phyloP scores from a whole-genome alignment of 1,140 invertebrate genomes.

The Trichonephila inaurata region DNA sequence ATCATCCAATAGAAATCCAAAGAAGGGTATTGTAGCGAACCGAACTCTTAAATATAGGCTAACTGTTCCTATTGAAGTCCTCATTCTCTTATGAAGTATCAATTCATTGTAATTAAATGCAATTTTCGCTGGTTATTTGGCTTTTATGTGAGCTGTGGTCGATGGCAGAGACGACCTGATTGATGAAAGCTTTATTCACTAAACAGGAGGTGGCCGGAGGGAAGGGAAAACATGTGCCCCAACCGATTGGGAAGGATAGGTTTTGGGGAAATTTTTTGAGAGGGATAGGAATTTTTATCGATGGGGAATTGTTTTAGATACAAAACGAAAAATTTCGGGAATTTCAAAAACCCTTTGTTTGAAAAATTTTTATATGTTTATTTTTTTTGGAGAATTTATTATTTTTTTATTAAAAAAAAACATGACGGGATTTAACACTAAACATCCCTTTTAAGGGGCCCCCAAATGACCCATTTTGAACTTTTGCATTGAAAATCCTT shows the following conservation, averaged over 20 bases:
- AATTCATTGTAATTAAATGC: slow-evolving; percentile 53
- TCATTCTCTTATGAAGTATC: slow-evolving; percentile 28
- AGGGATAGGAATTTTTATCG: neutral
- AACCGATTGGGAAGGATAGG: neutral
- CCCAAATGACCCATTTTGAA: too few species aligned
- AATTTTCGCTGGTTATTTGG: slow-evolving; percentile 50
- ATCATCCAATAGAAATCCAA: slow-evolving; percentile 37
- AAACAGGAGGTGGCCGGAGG: neutral
- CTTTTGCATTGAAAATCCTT: too few species aligned
- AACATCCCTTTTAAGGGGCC: too few species aligned
- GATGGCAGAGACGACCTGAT: slow-evolving; percentile 37
- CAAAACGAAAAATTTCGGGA: neutral
- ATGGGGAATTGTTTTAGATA: neutral
- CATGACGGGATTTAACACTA: too few species aligned
- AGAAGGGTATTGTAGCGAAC: neutral
- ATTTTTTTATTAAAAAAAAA: too few species aligned
- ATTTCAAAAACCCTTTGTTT: too few species aligned
- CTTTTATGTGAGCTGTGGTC: slow-evolving; percentile 31
- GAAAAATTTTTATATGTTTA: too few species aligned
- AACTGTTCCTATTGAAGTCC: slow-evolving; percentile 2
- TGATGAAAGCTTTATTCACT: slow-evolving; percentile 26
- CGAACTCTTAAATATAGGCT: slow-evolving; percentile 39
- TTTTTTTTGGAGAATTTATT: too few species aligned
- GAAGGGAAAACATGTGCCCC: slow-evolving; percentile 20
- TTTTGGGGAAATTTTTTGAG: neutral